A percentile compares a stretch with the other conserved stretches of the same genome.
Conservation (phyloP, 2,113 vertebrate genomes). For the Saguinus midas region DNA sequence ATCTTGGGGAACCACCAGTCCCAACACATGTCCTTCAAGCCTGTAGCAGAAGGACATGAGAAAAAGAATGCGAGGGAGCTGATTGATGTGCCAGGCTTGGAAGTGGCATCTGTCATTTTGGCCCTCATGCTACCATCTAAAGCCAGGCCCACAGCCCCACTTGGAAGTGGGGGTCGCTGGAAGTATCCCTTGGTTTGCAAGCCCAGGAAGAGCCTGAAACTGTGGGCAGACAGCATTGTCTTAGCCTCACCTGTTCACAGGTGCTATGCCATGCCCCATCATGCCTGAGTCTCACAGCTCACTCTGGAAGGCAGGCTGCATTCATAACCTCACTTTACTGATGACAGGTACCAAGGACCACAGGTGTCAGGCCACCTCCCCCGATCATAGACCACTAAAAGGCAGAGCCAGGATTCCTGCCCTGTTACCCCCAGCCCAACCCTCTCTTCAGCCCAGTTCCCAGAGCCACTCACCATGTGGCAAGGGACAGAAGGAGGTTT, state of each 20-base stretch:
- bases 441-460: not conserved
- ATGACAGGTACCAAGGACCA: not conserved
- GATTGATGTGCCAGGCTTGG: not conserved
- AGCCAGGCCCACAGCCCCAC: no score
- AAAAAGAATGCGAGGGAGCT: not conserved
- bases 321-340: not conserved
- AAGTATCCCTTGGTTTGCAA: no score
- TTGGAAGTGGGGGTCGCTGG: not conserved
- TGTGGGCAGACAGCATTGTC: not conserved
- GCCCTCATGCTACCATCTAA: not conserved
- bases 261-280: not conserved
- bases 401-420: not conserved
- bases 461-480: not conserved
- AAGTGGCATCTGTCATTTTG: not conserved
- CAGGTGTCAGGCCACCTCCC: not conserved
- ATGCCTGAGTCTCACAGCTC: no score
- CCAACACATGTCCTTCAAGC: not conserved
- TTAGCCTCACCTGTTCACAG: not conserved
- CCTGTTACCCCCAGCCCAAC: not conserved
- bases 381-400: not conserved
- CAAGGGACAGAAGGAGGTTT: not conserved
- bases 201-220: not conserved
- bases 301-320: not conserved
- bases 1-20: not conserved
- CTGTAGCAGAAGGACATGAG: not conserved